Evolutionary conservation across 2,113 vertebrate species (phyloP).

Genomic region (Oryzias woworae): DNA sequence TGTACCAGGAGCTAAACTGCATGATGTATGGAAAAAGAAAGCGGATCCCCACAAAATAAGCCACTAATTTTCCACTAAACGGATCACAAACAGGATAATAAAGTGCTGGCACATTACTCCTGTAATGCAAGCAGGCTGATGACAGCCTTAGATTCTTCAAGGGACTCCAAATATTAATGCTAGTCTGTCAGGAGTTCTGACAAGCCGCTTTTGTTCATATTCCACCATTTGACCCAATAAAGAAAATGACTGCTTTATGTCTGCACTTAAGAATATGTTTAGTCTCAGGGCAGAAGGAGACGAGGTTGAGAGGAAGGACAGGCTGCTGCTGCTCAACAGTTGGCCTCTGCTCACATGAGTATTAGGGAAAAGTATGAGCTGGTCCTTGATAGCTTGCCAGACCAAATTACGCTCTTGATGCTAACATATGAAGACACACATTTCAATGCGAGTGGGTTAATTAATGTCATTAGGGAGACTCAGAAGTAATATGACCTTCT

Average conservation of each 20-base stretch:
- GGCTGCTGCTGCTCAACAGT: conserved; percentile 12
- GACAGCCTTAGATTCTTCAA: background rate
- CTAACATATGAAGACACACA: conserved; percentile 3
- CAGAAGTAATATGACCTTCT: no score
- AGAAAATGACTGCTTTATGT: conserved; percentile 6
- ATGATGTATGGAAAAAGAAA: background rate
- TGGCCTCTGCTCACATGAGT: conserved; percentile 39
- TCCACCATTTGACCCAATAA: conserved; percentile 13
- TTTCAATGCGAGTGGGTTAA: no score
- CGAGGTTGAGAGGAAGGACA: conserved; percentile 14
- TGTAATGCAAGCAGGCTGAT: conserved; percentile 1
- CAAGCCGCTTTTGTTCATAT: conserved; percentile 14
- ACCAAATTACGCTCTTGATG: conserved; percentile 44
- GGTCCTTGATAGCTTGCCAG: conserved; percentile 35
- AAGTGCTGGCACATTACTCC: background rate
- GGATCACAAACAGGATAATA: conserved; percentile 1
- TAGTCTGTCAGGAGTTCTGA: conserved; percentile 15
- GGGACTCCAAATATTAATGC: conserved; percentile 1
- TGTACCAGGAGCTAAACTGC: background rate
- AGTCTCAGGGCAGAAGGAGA: background rate
- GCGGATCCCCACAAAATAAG: background rate
- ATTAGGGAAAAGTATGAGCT: conserved; percentile 12
- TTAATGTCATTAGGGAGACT: no score
- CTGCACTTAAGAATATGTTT: conserved; percentile 15
- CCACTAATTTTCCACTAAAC: conserved; percentile 8